Conservation (phyloP, 1,140 invertebrate species). For the Lepidurus packardi region DNA sequence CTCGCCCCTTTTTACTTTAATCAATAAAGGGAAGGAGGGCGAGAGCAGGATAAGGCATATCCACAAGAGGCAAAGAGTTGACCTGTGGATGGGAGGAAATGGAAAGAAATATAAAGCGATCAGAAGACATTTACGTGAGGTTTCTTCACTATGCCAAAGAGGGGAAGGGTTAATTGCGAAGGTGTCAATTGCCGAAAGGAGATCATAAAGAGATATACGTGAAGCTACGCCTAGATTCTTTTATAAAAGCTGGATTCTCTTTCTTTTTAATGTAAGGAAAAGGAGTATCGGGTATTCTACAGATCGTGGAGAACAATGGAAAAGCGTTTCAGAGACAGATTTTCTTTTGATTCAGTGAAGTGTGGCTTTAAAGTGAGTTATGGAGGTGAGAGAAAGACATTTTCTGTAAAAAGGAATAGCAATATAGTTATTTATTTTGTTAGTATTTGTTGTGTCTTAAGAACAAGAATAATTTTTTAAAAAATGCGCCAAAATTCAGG, state of each 20-base stretch:
- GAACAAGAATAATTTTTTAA: not conserved
- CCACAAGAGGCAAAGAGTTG: not conserved
- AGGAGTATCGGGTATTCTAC: too few relatives aligned
- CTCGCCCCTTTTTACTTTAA: constrained; percentile 19
- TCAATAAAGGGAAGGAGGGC: not conserved
- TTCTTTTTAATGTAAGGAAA: too few relatives aligned
- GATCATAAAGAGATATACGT: not conserved
- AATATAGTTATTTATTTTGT: too few relatives aligned
- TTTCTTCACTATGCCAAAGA: not conserved
- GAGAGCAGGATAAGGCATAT: not conserved
- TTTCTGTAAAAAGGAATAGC: too few relatives aligned
- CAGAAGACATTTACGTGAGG: not conserved
- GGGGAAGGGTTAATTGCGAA: not conserved
- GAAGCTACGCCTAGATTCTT: not conserved
- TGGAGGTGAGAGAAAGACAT: too few relatives aligned
- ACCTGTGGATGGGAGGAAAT: not conserved
- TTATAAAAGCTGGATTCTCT: too few relatives aligned
- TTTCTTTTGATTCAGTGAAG: too few relatives aligned
- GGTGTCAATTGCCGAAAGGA: not conserved
- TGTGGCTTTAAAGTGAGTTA: too few relatives aligned
- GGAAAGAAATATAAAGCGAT: not conserved
- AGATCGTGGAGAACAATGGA: too few relatives aligned
- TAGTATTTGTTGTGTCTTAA: too few relatives aligned
- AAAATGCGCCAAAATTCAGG: not conserved
- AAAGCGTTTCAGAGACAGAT: too few relatives aligned